phyloP scores from a whole-genome alignment of 2,888 invertebrate genomes.

The Agriopis aurantiaria region DNA sequence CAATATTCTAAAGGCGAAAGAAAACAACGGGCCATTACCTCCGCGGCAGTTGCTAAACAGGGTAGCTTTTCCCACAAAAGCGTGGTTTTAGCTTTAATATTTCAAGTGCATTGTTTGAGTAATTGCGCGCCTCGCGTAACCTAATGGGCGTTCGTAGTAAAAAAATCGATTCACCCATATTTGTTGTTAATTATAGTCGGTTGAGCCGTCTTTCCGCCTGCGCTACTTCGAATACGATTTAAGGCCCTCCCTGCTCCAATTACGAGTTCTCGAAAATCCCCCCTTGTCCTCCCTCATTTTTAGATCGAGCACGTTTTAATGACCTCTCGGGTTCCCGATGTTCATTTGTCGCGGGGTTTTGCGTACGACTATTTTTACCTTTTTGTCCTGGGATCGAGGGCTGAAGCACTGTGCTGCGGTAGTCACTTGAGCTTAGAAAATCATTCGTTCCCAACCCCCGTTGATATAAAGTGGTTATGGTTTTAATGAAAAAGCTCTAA shows the following conservation, averaged over 20 bases:
- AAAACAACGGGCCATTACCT: constrained; percentile 59
- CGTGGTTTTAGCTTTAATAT: constrained; percentile 75
- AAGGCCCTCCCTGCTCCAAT: constrained; percentile 85
- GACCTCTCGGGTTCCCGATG: constrained; percentile 85
- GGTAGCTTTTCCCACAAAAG: constrained; percentile 80
- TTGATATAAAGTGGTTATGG: constrained; percentile 26
- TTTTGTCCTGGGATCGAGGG: constrained; percentile 68
- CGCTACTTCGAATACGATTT: constrained; percentile 83
- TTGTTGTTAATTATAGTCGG: constrained; percentile 86
- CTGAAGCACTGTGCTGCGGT: constrained; percentile 62
- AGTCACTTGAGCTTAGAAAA: constrained; percentile 58
- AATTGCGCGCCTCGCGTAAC: constrained; percentile 77
- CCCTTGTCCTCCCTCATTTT: constrained; percentile 75
- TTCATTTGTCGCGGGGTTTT: constrained; percentile 84
- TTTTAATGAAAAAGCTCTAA: constrained; percentile 25
- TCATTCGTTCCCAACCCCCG: constrained; percentile 18
- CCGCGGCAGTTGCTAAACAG: constrained; percentile 77
- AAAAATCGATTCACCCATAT: constrained; percentile 85
- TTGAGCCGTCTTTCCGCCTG: constrained; percentile 85
- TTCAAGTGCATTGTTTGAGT: constrained; percentile 77
- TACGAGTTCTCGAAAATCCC: constrained; percentile 83
- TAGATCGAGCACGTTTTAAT: constrained; percentile 85
- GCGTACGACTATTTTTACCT: constrained; percentile 78
- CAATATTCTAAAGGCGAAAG: constrained; percentile 54
- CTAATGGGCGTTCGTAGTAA: constrained; percentile 65